These are phyloP conservation scores for Kuschelorhynchus macadamiae DNA, from an alignment of 2,888 invertebrate species.

Conservation along the genomic window DNA sequence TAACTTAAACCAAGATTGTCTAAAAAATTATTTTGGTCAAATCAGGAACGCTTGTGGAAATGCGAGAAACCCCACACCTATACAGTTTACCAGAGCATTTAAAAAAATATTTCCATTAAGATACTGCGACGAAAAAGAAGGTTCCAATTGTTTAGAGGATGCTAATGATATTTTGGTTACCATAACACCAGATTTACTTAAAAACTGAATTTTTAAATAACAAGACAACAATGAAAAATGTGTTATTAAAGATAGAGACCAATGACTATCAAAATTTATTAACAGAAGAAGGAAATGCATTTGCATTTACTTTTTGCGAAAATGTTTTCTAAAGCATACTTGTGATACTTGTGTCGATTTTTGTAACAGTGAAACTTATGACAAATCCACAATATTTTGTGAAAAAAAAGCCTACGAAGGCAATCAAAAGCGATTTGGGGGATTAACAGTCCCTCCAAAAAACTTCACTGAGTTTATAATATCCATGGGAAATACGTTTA, in stretches of 20 bases:
- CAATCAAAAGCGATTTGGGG: neutral
- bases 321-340: conserved; percentile 16
- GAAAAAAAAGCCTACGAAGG: conserved; percentile 18
- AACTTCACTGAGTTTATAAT: conserved; percentile 2
- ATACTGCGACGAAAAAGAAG: too few relatives aligned
- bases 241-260: neutral
- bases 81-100: conserved; percentile 48
- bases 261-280: neutral
- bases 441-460: conserved; percentile 18
- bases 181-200: conserved; percentile 35
- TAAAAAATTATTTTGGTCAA: conserved; percentile 51
- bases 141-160: conserved; percentile 47
- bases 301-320: conserved; percentile 17
- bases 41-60: conserved; percentile 48
- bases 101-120: conserved; percentile 49
- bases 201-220: neutral
- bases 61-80: conserved; percentile 46
- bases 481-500: conserved; percentile 17
- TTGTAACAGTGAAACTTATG: conserved; percentile 14
- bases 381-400: conserved; percentile 21
- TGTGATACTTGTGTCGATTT: conserved; percentile 15
- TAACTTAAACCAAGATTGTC: conserved; percentile 8
- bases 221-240: neutral
- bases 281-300: conserved; percentile 10
- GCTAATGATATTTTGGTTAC: conserved; percentile 40